Base-by-base conservation (phyloP, 1,140 invertebrate genomes). In the Drosophila guanche region DNA sequence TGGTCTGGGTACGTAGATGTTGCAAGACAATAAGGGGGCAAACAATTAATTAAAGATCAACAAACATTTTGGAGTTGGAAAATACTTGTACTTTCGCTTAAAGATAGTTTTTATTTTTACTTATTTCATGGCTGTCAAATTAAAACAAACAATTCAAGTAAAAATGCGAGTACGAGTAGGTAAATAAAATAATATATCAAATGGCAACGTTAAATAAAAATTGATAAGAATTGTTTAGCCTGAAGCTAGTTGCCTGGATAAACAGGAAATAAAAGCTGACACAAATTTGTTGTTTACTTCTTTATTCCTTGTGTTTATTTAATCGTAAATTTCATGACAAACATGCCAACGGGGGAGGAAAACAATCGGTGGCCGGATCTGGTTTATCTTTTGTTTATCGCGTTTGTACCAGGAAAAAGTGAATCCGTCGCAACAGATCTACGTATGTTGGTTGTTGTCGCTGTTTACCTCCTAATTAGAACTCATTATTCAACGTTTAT, bases 401-500 rank as follows among this genome's bases (percentile, higher is more conserved):
- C 12, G 16, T 1, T 22, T 29, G 25, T 48, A 53, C 27, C 20
- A 23, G 54, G 25, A 71, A 71, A 33, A 27, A 16, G 29, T 53
- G 22, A 60, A 71, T 62, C 58, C 60, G 37, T 62, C 66, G 33
- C 60, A 76, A 80, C 65, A 79, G 47, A 62, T 25, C 22, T 45
- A 23, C 12, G 33, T 55, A 42, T 46, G 56, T 78, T 71, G 45
- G 23, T 53, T 25, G 25, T 37, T 43, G 14, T 54, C 4, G 8
- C 22, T 86, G 55, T 66, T 85, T 85, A 12, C 14, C 41, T 57
- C 22, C 62, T 85, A 81, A 81, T 85, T 81, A 80, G 63, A 69
- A 42, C 61, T 40, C 45, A 46, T 86, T 86, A 70, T 80, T 51
- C 20, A 43, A 55, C 3, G 58, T 20, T 20, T 20, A 76, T 59